Base-by-base conservation (phyloP, 2,113 vertebrate genomes). In the Oxyruncus cristatus region DNA sequence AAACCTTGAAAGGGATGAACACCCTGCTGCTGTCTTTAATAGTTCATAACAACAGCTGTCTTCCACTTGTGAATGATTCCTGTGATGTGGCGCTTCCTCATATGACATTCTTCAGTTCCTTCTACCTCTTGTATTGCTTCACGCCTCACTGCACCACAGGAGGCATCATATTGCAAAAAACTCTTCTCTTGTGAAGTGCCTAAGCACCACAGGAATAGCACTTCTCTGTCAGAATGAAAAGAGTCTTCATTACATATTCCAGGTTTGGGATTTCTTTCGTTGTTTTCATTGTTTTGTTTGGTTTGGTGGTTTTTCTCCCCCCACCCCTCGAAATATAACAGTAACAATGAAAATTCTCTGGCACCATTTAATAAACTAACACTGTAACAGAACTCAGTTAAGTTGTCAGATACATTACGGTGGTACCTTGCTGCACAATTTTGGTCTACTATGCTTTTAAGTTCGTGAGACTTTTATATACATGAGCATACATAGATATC, bases 11-110 rank as follows among this genome's bases (percentile, higher is more conserved):
- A 91, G 71, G 62, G 79, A 89, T 72, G 71, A 91, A 92, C n/a
- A 85, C 55, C 81, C 87, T 83, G 59, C 88, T 90, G 85, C 58
- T 85, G 78, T 46, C 63, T 96, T 94, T 88, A 95, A 88, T 90
- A 79, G 88, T 85, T 93, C 88, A 77, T 89, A 93, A 93, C 37
- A 93, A 91, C 88, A 94, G 74, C 89, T 89, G 96, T 82, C 92
- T 96, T 90, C 85, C 67, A 71, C 88, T 94, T 76, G 55, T 83
- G 92, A 92, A 65, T 16, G 12, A 77, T 92, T 76, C 47, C 88
- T 94, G 11, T 73, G 74, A 96, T 83, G 66, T 39, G 88, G 58
- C 2, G 1, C 76, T 89, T 83, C 78, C 75, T 89, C 35, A 39
- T 58, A 73, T 67, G 87, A 83, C 82, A 94, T 94, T 86, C 66